Percentiles rank a stretch among this genome's conserved stretches.
Evolutionary conservation across 2,113 vertebrate genomes (phyloP).

Genomic region (Rhinogobius similis): DNA sequence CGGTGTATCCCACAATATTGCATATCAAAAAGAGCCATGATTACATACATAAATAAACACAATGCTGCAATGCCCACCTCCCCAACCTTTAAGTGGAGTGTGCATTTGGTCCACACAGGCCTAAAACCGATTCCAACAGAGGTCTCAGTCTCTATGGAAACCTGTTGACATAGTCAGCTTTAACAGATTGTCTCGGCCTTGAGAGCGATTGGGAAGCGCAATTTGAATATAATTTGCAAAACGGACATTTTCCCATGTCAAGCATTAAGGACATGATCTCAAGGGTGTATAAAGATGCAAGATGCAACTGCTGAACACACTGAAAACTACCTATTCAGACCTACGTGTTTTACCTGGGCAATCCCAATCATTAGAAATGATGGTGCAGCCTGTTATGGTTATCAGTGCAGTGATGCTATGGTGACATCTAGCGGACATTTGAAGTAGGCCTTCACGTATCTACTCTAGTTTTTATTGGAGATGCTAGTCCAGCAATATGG

Average conservation of each 20-base stretch:
- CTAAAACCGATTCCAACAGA: constrained; percentile 31
- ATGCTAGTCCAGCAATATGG: too few relatives aligned
- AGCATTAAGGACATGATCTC: background rate
- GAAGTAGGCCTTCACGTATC: background rate
- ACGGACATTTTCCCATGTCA: background rate
- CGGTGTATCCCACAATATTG: background rate
- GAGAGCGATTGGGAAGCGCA: constrained; percentile 43
- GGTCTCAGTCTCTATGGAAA: constrained; percentile 77
- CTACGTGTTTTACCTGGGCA: background rate
- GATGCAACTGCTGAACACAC: too few relatives aligned
- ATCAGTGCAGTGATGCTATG: background rate
- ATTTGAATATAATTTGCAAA: constrained; percentile 31
- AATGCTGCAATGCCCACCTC: too few relatives aligned
- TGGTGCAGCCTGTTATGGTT: background rate
- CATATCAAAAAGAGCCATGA: background rate
- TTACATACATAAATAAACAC: background rate
- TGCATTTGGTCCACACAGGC: constrained; percentile 13
- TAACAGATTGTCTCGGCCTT: constrained; percentile 55
- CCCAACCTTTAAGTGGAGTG: background rate
- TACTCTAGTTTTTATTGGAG: too few relatives aligned
- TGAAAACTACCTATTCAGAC: background rate
- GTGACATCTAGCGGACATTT: constrained; percentile 37
- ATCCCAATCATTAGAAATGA: background rate
- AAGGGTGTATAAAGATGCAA: too few relatives aligned
- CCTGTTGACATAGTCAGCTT: constrained; percentile 56